phyloP scores from a whole-genome alignment of 2,113 vertebrate species.

The Microtus oregoni region DNA sequence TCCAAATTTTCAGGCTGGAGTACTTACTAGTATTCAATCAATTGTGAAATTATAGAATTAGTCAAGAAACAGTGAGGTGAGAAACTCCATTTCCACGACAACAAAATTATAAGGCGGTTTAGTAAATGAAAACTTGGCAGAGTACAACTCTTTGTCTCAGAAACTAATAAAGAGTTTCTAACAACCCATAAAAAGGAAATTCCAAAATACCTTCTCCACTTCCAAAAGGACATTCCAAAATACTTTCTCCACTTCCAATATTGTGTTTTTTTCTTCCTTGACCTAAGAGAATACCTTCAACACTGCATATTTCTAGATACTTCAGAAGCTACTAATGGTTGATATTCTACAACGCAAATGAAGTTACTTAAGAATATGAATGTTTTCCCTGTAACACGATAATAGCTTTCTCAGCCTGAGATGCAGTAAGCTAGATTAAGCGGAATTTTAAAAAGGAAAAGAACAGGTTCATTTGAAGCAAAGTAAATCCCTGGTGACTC shows the following conservation, averaged over 20 bases:
- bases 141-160: not conserved
- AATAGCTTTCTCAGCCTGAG: no score
- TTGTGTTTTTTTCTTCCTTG: not conserved
- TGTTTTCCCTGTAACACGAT: no score
- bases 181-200: not conserved
- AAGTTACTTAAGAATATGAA: no score
- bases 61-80: not conserved
- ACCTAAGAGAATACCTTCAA: not conserved
- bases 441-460: no score
- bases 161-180: not conserved
- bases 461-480: no score
- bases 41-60: conserved; percentile 29
- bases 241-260: not conserved
- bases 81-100: not conserved
- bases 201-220: not conserved
- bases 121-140: not conserved
- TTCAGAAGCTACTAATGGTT: not conserved
- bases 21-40: not conserved
- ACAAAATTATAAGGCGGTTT: not conserved
- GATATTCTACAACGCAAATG: not conserved
- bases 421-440: no score
- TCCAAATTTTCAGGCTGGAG: not conserved
- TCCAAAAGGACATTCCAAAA: not conserved
- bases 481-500: no score
- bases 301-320: not conserved